Evolutionary conservation across 2,113 vertebrate species (phyloP), one percentile per base, ranked within the genome.

Genomic region (Vireo altiloquus): DNA sequence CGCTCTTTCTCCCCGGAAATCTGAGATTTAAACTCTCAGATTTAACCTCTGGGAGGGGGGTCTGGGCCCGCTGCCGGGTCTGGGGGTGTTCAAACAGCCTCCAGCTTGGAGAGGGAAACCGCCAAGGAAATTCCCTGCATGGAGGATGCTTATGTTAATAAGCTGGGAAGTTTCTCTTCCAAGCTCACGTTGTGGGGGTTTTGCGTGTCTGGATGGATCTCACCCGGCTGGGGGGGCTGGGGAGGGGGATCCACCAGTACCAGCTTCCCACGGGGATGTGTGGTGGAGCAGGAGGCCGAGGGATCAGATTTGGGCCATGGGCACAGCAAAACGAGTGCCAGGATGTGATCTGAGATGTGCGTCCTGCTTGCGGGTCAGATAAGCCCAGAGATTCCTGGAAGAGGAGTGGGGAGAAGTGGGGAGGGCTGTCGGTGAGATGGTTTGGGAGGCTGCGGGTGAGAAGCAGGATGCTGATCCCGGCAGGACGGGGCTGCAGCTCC

Each of bases 291-390:
- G 88, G 82, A 46, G 76, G 42, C 47, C 7, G 65, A 33, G 33
- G 0, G 50, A 18, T n/a, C 19, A 12, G 80, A 44, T 79, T 54
- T 70, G 85, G 4, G 31, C 50, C 3, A 6, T 1, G 2, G 47
- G 3, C 7, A 4, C 1, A 33, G 33, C 35, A 7, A 92, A 71
- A 19, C 0, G 6, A 75, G 82, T 50, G 39, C 52, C 37, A 0
- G 3, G 90, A 69, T 85, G 64, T 3, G 82, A 59, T 89, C 59
- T 11, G 60, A 64, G 86, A 33, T 52, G 46, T 4, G 37, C 40
- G 66, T 56, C 74, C 75, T 7, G 79, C 54, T 11, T 42, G 50
- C 10, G 50, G 25, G 42, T 8, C n/a, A 50, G 91, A 90, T 86
- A 86, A 93, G 15, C 42, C 50, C 50, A 2, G 72, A 0, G 18